Percentiles rank a stretch among this genome's conserved stretches.
phyloP scores from a whole-genome alignment of 2,113 vertebrate genomes.

The Oncorhynchus masou region DNA sequence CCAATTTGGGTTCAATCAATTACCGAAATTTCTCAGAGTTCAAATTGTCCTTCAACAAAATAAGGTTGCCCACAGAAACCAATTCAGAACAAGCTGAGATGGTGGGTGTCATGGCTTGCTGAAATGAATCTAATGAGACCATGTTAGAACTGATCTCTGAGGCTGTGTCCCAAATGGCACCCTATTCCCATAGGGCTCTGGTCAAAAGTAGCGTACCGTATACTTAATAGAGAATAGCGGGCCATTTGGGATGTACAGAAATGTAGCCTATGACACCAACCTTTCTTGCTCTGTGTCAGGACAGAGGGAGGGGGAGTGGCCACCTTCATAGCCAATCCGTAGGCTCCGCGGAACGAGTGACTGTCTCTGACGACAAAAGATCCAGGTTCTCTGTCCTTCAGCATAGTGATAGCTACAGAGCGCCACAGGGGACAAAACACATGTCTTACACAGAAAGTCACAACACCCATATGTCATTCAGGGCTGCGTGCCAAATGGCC shows the following conservation, averaged over 20 bases:
- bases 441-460: too few species aligned
- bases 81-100: too few species aligned
- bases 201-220: too few species aligned
- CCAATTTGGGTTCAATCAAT: too few species aligned
- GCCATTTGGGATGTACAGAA: neutral
- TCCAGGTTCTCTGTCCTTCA: constrained; percentile 92
- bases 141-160: neutral
- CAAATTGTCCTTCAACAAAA: too few species aligned
- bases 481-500: too few species aligned
- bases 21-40: too few species aligned
- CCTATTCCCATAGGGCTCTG: neutral
- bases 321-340: constrained; percentile 94
- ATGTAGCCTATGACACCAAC: constrained; percentile 53
- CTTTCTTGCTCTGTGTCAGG: constrained; percentile 87
- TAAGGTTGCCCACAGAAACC: too few species aligned
- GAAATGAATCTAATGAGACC: neutral
- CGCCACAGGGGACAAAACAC: constrained; percentile 11
- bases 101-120: too few species aligned
- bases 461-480: too few species aligned
- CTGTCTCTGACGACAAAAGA: constrained; percentile 93
- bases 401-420: constrained; percentile 82
- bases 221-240: too few species aligned
- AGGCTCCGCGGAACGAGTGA: constrained; percentile 93
- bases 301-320: constrained; percentile 88
- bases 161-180: neutral